Evolutionary conservation across 2,888 invertebrate genomes (phyloP).

Genomic region (Rotaria magnacalcarata): DNA sequence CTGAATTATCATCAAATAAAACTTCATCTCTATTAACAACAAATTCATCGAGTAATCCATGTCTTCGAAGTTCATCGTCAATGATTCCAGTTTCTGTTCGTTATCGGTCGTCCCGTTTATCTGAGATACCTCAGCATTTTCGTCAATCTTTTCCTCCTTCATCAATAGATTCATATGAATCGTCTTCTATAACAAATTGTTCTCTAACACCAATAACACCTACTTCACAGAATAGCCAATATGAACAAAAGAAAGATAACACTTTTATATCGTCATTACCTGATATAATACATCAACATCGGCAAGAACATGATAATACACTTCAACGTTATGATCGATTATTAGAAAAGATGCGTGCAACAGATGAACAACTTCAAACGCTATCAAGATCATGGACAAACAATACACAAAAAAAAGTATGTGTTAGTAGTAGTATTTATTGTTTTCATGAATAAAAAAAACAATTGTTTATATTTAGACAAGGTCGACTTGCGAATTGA

Average conservation of each 20-base stretch:
- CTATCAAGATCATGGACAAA: background rate
- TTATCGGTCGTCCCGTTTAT: background rate
- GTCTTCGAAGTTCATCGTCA: background rate
- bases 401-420: background rate
- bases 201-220: background rate
- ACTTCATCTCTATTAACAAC: background rate
- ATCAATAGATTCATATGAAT: background rate
- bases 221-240: background rate
- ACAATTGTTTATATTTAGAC: background rate
- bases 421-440: background rate
- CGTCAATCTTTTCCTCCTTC: background rate
- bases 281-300: background rate
- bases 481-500: background rate
- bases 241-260: background rate
- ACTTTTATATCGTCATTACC: background rate
- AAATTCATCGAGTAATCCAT: background rate
- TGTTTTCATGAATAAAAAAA: background rate
- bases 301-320: background rate
- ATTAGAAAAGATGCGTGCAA: constrained; percentile 31
- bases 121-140: background rate
- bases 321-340: background rate
- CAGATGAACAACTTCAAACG: background rate
- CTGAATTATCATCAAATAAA: background rate
- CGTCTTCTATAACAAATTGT: background rate
- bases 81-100: background rate